Evolutionary conservation across 2,797 vertebrate genomes (phyloP).

Genomic region (Hypotaenidia okinawae): DNA sequence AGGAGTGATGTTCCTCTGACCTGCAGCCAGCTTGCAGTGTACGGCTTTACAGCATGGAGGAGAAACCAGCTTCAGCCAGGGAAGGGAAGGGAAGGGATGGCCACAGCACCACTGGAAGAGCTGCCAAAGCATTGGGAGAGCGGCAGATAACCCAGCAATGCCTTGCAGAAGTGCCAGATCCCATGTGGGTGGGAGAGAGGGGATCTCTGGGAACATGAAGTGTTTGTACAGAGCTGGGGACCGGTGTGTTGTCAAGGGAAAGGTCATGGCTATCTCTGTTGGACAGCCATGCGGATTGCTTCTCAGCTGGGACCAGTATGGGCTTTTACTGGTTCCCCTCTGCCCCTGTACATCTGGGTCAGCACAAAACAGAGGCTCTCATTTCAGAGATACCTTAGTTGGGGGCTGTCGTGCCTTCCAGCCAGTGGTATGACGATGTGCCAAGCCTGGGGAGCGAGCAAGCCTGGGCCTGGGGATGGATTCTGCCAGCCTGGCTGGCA

Average conservation of each 20-base stretch:
- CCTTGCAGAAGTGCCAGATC: neutral
- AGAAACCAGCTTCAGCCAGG: neutral
- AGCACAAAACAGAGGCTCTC: neutral
- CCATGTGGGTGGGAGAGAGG: neutral
- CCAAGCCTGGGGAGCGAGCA: neutral
- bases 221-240: neutral
- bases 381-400: neutral
- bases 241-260: neutral
- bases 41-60: neutral
- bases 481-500: neutral
- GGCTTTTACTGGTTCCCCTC: neutral
- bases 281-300: rapidly evolving
- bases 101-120: neutral
- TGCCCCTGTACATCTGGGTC: neutral
- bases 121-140: neutral
- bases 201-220: neutral
- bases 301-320: neutral
- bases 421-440: neutral
- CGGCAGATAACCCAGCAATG: neutral
- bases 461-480: rapidly evolving
- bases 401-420: neutral
- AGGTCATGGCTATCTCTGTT: neutral
- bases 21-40: neutral
- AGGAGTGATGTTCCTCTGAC: constrained; percentile 36
- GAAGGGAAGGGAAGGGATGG: neutral